A percentile compares a stretch with the other conserved stretches of the same genome.
Conservation (phyloP, 2,113 vertebrate genomes). For the Oceanites oceanicus region DNA sequence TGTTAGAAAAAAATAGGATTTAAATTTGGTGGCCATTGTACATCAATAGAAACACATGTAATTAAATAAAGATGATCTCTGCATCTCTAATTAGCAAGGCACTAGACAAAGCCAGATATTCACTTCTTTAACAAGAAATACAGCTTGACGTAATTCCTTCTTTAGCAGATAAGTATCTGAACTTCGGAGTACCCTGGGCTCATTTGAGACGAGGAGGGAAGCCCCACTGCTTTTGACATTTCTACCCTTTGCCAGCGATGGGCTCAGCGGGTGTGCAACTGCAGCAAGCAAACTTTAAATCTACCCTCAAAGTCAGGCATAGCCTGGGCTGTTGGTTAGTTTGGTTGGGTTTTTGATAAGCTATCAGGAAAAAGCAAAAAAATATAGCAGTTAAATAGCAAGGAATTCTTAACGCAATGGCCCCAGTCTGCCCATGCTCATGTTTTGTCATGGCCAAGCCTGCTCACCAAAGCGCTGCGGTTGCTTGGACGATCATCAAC, state of each 20-base stretch:
- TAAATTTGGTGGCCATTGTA: background rate
- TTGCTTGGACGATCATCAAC: background rate
- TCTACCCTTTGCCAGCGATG: background rate
- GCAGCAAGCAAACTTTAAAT: background rate
- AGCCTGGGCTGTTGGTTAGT: background rate
- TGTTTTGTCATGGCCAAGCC: background rate
- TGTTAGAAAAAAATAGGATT: background rate
- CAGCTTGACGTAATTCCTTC: background rate
- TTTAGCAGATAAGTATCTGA: background rate
- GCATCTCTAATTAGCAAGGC: background rate
- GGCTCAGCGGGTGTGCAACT: background rate
- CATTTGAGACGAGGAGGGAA: background rate
- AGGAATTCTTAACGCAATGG: accelerated
- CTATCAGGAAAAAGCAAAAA: background rate
- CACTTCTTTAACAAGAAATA: background rate
- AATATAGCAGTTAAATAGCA: background rate
- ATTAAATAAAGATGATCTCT: constrained; percentile 45
- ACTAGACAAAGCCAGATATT: background rate
- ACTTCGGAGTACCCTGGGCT: background rate
- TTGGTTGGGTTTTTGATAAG: background rate
- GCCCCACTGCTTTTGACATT: background rate
- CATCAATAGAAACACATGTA: background rate
- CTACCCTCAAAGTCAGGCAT: background rate
- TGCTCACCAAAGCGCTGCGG: background rate
- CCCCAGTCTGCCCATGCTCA: accelerated